Base-by-base conservation (phyloP, 1,140 invertebrate genomes). In the Halesus radiatus region DNA sequence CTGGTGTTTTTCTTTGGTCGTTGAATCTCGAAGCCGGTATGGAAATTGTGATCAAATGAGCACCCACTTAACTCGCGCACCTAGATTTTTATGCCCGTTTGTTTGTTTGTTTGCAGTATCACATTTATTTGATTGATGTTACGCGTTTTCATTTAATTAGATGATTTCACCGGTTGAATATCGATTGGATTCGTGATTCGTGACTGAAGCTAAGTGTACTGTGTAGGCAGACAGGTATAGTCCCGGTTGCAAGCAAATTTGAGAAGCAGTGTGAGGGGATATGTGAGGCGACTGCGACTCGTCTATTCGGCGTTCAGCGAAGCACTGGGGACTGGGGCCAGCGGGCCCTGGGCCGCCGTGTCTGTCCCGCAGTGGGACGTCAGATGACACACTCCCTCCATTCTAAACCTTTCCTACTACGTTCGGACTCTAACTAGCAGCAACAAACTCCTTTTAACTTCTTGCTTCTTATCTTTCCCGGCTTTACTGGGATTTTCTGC, bases 1-100 rank as follows among this genome's bases (percentile, higher is more conserved):
- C 77, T 81, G 76, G 79, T 52, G 56, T 76, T 83, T 68, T 77
- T 83, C 68, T 78, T 45, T 56, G 82, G 78, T 56, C 82, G 80
- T 60, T 81, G 76, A 80, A 77, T 80, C 50, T 80, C 60, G 79
- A 76, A 20, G 32, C 26, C 23, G 37, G 32, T 52, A 50, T 0
- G n/a, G 7, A 50, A 66, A 22, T 45, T 45, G 3, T 45, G 10
- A 45, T 45, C 37, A 45, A 20, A 6, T 20, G 22, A 50, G n/a
- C 22, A 70, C 16, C 3, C 66, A 70, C 66, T 64, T 16, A 64
- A 64, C 60, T 70, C 66, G 66, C 66, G 66, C 66, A 45, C 29
- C 1, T 37, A 3, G 22, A 26, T 26, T 66, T 45, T 29, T 16
- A 16, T 29, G 8, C 4, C 3, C 4, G 53, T 45, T 1, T 45